Conservation (phyloP, 2,113 vertebrate species). For the Macquaria ambigua region DNA sequence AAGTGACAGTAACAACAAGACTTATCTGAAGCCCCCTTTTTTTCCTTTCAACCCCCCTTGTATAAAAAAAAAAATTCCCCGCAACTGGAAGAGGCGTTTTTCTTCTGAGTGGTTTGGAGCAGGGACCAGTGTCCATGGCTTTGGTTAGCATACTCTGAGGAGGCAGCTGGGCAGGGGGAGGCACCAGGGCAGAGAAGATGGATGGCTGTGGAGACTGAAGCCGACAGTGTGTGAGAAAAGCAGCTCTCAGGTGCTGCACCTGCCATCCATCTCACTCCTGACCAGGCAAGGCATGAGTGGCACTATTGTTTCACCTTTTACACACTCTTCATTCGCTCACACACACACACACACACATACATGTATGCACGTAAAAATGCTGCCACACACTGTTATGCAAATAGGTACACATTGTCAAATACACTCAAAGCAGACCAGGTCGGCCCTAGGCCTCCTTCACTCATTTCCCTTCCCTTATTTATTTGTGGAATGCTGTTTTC, state of each 20-base stretch:
- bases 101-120: slow-evolving; percentile 54
- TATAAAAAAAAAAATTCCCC: slow-evolving; percentile 37
- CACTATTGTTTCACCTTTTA: slow-evolving; percentile 67
- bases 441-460: slow-evolving; percentile 22
- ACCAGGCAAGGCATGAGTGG: slow-evolving; percentile 68
- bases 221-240: slow-evolving; percentile 80
- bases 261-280: slow-evolving; percentile 82
- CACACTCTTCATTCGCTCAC: slow-evolving; percentile 51
- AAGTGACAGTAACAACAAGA: slow-evolving; percentile 75
- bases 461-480: slow-evolving; percentile 23
- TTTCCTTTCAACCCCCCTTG: slow-evolving; percentile 3
- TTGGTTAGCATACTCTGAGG: slow-evolving; percentile 66
- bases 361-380: slow-evolving; percentile 12
- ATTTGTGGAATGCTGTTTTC: slow-evolving; percentile 28
- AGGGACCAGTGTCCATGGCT: slow-evolving; percentile 60
- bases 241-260: slow-evolving; percentile 80
- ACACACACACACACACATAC: not conserved
- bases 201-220: slow-evolving; percentile 76
- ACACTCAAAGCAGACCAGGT: slow-evolving; percentile 6
- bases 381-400: not conserved
- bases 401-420: slow-evolving; percentile 27
- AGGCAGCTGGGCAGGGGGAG: slow-evolving; percentile 52
- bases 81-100: slow-evolving; percentile 44
- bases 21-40: slow-evolving; percentile 55
- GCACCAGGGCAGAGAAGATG: slow-evolving; percentile 73